phyloP scores from a whole-genome alignment of 2,888 invertebrate species.

The Halictus ligatus region DNA sequence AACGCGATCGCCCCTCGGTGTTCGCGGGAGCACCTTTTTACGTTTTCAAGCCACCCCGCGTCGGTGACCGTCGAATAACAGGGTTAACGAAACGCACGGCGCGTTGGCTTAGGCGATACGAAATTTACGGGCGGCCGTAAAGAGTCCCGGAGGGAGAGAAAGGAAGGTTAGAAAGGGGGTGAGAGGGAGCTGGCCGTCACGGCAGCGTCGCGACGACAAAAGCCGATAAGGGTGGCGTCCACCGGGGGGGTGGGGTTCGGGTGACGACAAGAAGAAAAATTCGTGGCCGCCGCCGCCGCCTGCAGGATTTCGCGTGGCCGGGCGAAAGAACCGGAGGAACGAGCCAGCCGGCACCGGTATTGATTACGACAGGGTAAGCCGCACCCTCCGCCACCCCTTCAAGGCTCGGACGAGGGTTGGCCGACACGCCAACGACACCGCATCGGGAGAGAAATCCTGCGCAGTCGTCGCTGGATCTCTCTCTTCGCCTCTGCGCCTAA shows the following conservation, averaged over 20 bases:
- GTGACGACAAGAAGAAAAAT: slow-evolving; percentile 59
- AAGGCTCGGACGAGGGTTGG: slow-evolving; percentile 49
- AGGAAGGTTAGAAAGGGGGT: neutral
- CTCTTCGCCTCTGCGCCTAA: slow-evolving; percentile 2
- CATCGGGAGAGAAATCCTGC: slow-evolving; percentile 61
- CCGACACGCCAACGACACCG: slow-evolving; percentile 44
- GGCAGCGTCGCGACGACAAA: slow-evolving; percentile 42
- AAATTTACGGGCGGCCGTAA: slow-evolving; percentile 11
- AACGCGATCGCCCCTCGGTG: slow-evolving; percentile 5
- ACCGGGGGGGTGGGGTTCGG: neutral
- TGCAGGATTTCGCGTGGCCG: slow-evolving; percentile 56
- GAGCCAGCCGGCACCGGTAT: slow-evolving; percentile 64
- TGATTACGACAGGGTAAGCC: slow-evolving; percentile 71
- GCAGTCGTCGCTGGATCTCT: slow-evolving; percentile 55
- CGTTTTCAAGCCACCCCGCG: neutral
- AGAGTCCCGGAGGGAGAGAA: neutral
- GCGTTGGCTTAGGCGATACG: slow-evolving; percentile 20
- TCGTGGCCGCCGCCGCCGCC: slow-evolving; percentile 39
- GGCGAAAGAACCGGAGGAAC: slow-evolving; percentile 37
- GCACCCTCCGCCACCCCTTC: slow-evolving; percentile 69
- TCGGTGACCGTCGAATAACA: neutral
- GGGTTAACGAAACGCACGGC: slow-evolving; percentile 21
- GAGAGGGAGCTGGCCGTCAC: slow-evolving; percentile 11
- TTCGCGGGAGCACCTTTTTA: neutral
- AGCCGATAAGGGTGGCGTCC: slow-evolving; percentile 43